Percentiles rank a stretch among this genome's conserved stretches.
Evolutionary conservation across 2,888 invertebrate genomes (phyloP).

Genomic region (Mantis religiosa): DNA sequence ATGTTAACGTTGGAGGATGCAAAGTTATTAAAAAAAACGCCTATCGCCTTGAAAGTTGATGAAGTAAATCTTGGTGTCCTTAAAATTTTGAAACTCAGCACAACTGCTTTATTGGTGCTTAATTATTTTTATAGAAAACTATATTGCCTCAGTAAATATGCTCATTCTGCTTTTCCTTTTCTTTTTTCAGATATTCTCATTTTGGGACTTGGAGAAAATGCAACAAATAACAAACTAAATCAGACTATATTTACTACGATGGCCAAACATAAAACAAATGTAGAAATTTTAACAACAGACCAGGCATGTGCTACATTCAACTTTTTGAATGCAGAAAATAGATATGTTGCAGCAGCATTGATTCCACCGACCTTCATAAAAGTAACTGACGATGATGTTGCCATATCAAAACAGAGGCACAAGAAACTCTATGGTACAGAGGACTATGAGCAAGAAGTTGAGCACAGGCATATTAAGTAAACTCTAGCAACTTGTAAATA

Average conservation of each 20-base stretch:
- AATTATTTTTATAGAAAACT: no score
- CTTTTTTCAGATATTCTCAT: slow-evolving; percentile 45
- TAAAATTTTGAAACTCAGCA: no score
- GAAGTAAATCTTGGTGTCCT: no score
- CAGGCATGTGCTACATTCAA: slow-evolving; percentile 89
- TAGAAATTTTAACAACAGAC: slow-evolving; percentile 78
- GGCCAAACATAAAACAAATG: slow-evolving; percentile 56
- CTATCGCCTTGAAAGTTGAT: no score
- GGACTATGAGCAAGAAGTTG: neutral
- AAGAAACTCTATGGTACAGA: slow-evolving; percentile 14
- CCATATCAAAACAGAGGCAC: slow-evolving; percentile 35
- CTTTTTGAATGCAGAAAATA: slow-evolving; percentile 79
- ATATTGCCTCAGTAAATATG: no score
- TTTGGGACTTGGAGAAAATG: slow-evolving; percentile 63
- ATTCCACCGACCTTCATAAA: slow-evolving; percentile 45
- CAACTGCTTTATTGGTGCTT: no score
- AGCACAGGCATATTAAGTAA: neutral
- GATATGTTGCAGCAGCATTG: slow-evolving; percentile 57
- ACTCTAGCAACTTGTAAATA: neutral
- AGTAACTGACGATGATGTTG: slow-evolving; percentile 56
- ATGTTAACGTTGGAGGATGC: no score
- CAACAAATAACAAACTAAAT: slow-evolving; percentile 44
- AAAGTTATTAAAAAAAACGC: no score
- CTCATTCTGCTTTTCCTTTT: no score
- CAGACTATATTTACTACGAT: slow-evolving; percentile 47